Base-by-base conservation (phyloP, 2,113 vertebrate species). In the Gymnocephalus cernua region DNA sequence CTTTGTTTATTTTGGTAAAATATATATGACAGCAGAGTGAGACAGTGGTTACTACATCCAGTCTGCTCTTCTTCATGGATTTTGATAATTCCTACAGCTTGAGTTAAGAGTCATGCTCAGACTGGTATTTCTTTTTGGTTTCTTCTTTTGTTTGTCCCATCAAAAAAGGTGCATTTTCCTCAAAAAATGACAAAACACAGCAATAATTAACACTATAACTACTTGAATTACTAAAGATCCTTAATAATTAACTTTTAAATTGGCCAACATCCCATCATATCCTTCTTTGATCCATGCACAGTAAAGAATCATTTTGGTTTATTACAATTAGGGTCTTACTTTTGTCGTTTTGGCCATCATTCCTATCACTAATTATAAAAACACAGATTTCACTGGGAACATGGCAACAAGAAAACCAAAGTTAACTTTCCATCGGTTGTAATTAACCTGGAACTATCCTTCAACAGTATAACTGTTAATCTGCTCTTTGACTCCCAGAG, bases 1-100 rank as follows among this genome's bases (percentile, higher is more conserved):
- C 45, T 48, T 53, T 13, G 16, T 85, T 82, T 86, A 78, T 84
- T 84, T 68, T 29, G 14, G 4, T 16, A 8, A 65, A 62, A 62
- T 73, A 54, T n/a, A 62, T 45, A 1, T n/a, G 9, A 80, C 71
- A 51, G 38, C 27, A n/a, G 27, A 53, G 0, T n/a, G 35, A 68
- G 18, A 45, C 41, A 18, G n/a, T 63, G 10, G 6, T 38, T 84
- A 29, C 64, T 65, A 27, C 50, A 48, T 50, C 0, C n/a, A 63
- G 29, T n/a, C 1, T 2, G 16, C 23, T 75, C 6, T n/a, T 44
- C 21, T 29, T 61, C 8, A 6, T 61, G 16, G 54, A 59, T 21
- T 68, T 50, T 15, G 6, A n/a, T 23, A 19, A 19, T 15, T 50
- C 23, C 15, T 32, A 38, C 44, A 23, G 19, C 21, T 68, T 38